Percentiles rank a stretch among this genome's conserved stretches.
Conservation (phyloP, 2,888 invertebrate species). For the Drosophila lutescens region DNA sequence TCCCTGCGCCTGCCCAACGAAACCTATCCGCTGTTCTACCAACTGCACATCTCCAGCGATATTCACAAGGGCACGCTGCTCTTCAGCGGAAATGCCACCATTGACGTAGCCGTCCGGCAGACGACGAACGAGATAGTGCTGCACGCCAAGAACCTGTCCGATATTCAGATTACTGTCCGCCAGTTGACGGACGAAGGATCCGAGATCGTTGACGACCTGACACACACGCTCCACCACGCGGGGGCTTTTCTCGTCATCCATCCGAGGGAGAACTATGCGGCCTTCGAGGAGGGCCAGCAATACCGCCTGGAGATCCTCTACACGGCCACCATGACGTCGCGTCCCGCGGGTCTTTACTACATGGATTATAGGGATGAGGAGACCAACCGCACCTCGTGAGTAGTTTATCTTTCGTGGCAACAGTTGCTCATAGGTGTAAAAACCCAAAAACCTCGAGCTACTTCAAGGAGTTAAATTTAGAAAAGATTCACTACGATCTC, state of each 20-base stretch:
- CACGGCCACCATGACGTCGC: constrained; percentile 86
- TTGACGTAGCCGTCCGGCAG: constrained; percentile 73
- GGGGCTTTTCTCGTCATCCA: constrained; percentile 75
- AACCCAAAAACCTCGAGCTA: background rate
- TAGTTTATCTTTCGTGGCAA: constrained; percentile 29
- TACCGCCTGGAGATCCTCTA: constrained; percentile 85
- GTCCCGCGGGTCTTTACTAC: constrained; percentile 88
- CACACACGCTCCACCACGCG: constrained; percentile 63
- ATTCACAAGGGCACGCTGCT: constrained; percentile 71
- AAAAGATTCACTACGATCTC: too few species aligned
- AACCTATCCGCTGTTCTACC: constrained; percentile 86
- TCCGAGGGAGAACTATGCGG: constrained; percentile 70
- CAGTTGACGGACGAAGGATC: constrained; percentile 53
- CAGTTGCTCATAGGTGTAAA: background rate
- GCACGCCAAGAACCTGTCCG: constrained; percentile 76
- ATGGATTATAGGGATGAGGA: constrained; percentile 85
- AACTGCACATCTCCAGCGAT: constrained; percentile 79
- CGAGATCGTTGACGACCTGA: constrained; percentile 64
- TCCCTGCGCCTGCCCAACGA: constrained; percentile 86
- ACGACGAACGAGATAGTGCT: constrained; percentile 81
- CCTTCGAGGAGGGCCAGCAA: constrained; percentile 72
- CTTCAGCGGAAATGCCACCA: constrained; percentile 80
- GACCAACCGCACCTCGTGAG: constrained; percentile 82
- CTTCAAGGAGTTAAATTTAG: too few species aligned
- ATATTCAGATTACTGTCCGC: constrained; percentile 68